Base-by-base conservation (phyloP, 2,113 vertebrate genomes). In the Synodontis membranacea region DNA sequence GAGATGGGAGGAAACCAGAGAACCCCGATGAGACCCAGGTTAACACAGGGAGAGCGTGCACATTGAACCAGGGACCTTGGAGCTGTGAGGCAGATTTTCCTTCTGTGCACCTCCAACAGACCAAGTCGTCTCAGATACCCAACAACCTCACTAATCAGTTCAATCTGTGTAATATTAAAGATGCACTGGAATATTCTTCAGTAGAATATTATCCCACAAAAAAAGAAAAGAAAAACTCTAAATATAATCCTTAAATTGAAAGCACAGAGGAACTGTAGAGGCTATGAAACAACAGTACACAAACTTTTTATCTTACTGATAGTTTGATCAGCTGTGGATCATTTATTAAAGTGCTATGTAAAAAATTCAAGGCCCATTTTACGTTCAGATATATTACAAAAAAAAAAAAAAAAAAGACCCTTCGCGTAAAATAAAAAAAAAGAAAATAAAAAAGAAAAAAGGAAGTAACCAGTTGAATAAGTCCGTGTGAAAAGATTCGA, bases 271-370 rank as follows among this genome's bases (percentile, higher is more conserved):
- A 66, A 34, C 64, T 66, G n/a, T 34, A 23, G 19, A 23, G 37
- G 8, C 42, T 11, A 70, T 66, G 39, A 70, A 48, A 76, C 28
- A 48, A n/a, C 42, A 76, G 12, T 39, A 58, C 9, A 25, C 52
- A 25, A 23, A 1, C 21, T 25, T 80, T 80, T 80, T 28, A 25
- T 39, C 52, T 14, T 28, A 42, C 78, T 39, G 74, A 75, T 11
- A 39, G 5, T 42, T 81, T 42, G 39, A 50, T 68, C 78, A 80
- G 34, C 78, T 86, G 34, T 68, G 48, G 84, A 68, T 86, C 46
- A 68, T 86, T 86, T 86, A 86, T 86, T 86, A 80, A 86, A 86
- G 85, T 86, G 85, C 85, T 25, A 81, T 56, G 62, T 72, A 70
- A 81, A 86, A 84, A 79, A 81, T 5, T 39, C 62, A 86, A 86